Evolutionary conservation across 2,113 vertebrate genomes (phyloP), one percentile per base, ranked within the genome.

Genomic region (Engraulis encrasicolus): DNA sequence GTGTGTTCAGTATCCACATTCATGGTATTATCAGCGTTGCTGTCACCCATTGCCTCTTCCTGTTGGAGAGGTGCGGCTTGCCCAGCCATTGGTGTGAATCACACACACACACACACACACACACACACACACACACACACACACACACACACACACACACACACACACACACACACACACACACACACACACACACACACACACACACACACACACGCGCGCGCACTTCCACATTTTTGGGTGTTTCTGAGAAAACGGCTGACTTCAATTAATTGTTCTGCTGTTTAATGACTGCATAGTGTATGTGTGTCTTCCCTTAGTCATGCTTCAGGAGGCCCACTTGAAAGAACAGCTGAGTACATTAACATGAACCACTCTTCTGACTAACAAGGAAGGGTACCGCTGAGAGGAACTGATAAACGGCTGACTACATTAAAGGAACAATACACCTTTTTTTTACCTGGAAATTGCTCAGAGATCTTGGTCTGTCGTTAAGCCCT

Each of bases 101-200:
- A 18, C 66, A 66, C 23, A 66, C 58, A 31, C 9, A 52, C 50
- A 52, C 6, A 20, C 18, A 52, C 50, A 52, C 50, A 45, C 6
- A 18, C 80, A 77, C 2, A 7, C 38, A 61, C 37, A 31, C 36
- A 14, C 58, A 58, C 84, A 50, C 34, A 49, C 40, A 48, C 71
- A 54, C 49, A 40, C 66, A 14, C 66, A 83, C 27, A 88, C 89
- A 81, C 79, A 52, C n/a, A 71, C 78, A 79, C 38, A 79, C 78
- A 79, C 38, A 79, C 38, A 80, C 78, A 49, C 78, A 80, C 78
- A 79, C 38, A 49, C 78, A 48, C 78, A 48, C 78, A 48, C 38
- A 79, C 38, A 79, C 78, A 79, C 38, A 79, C 36, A 79, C 78
- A 11, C 49, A 83, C 34, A 36, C 80, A 0, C 45, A 77, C 52